These are phyloP conservation scores for Cheumatopsyche charites DNA, from an alignment of 1,140 invertebrate genomes.

Conservation along the genomic window DNA sequence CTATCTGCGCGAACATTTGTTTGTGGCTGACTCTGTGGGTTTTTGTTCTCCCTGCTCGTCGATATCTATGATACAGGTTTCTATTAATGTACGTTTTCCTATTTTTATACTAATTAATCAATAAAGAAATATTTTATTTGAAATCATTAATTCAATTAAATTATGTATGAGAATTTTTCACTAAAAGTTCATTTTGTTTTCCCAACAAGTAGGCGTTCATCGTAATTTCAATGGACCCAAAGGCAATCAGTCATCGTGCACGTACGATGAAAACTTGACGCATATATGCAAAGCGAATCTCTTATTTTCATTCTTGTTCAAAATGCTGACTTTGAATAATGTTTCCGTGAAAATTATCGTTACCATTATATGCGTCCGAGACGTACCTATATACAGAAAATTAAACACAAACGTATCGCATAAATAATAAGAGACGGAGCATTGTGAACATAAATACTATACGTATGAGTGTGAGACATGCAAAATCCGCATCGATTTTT, in stretches of 20 bases:
- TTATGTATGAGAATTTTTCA: too few relatives aligned
- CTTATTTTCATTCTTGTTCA: conserved; percentile 8
- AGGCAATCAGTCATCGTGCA: conserved; percentile 17
- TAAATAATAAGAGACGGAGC: neutral
- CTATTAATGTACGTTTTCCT: too few relatives aligned
- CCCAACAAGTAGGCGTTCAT: conserved; percentile 10
- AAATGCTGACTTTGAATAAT: conserved; percentile 25
- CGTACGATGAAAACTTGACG: conserved; percentile 28
- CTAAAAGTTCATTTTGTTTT: conserved; percentile 2
- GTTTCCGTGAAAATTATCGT: conserved; percentile 11
- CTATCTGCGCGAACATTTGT: conserved; percentile 16
- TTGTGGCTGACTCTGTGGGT: conserved; percentile 6
- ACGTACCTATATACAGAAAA: too few relatives aligned
- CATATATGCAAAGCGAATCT: conserved; percentile 26
- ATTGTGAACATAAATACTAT: neutral
- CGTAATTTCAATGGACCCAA: conserved; percentile 26
- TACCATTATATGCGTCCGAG: neutral
- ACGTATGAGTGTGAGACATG: neutral
- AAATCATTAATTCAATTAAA: too few relatives aligned
- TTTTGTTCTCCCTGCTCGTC: neutral
- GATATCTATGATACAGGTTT: conserved; percentile 3
- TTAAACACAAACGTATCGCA: neutral
- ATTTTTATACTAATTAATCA: too few relatives aligned
- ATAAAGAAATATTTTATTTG: too few relatives aligned
- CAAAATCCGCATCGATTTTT: neutral